Conservation (phyloP, 2,888 invertebrate genomes). For the Rugalucina vietnamica region DNA sequence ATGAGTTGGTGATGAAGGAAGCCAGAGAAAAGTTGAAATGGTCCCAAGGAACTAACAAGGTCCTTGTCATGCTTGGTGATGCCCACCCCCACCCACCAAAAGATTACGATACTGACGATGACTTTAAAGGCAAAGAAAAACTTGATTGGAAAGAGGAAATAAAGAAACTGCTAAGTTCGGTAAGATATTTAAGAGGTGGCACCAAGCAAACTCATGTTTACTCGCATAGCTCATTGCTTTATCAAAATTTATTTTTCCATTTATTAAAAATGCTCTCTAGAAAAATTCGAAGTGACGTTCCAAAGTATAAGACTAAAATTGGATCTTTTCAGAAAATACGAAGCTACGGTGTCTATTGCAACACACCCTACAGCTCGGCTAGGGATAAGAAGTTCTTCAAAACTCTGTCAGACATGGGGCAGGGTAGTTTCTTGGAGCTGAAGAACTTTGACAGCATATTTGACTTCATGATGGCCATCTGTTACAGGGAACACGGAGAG, state of each 20-base stretch:
- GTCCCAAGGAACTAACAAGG: constrained; percentile 67
- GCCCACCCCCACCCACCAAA: constrained; percentile 54
- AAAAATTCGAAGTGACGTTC: too few relatives aligned
- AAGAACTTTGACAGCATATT: constrained; percentile 64
- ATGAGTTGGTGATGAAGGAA: constrained; percentile 73
- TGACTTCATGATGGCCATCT: constrained; percentile 75
- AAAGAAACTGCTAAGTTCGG: constrained; percentile 37
- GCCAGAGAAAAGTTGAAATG: constrained; percentile 66
- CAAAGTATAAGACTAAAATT: too few relatives aligned
- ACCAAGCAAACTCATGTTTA: too few relatives aligned
- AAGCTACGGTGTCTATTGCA: constrained; percentile 31
- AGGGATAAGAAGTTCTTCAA: constrained; percentile 56
- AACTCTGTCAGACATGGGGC: constrained; percentile 55
- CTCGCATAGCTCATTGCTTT: too few relatives aligned
- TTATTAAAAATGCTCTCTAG: too few relatives aligned
- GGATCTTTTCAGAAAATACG: constrained; percentile 10
- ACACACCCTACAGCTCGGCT: constrained; percentile 4
- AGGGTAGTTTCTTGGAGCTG: constrained; percentile 65
- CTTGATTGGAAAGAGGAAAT: constrained; percentile 58
- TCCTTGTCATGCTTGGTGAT: constrained; percentile 75
- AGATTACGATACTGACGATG: constrained; percentile 8
- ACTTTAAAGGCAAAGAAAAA: constrained; percentile 54
- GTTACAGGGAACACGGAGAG: constrained; percentile 70
- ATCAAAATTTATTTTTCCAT: too few relatives aligned
- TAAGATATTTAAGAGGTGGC: too few relatives aligned